These are phyloP conservation scores for Struthio camelus DNA, from an alignment of 2,113 vertebrate genomes.

Conservation along the genomic window DNA sequence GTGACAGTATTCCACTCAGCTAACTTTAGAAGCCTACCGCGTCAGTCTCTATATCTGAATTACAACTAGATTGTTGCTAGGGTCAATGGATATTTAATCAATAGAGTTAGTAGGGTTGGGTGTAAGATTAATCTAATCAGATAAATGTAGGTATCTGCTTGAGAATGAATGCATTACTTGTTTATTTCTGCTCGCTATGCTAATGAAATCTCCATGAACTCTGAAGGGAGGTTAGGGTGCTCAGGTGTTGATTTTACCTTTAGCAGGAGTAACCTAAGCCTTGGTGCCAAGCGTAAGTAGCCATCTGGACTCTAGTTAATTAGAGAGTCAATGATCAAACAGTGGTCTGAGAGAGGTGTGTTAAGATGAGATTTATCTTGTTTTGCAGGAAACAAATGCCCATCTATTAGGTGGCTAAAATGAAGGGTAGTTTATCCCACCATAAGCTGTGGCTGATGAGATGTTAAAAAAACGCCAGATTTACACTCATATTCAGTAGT, in stretches of 20 bases:
- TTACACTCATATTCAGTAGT: not conserved
- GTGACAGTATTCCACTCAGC: not conserved
- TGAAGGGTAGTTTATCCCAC: not conserved
- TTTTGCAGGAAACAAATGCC: not conserved
- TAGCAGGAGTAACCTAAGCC: not conserved
- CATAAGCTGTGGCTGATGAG: not conserved
- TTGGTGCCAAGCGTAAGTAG: not conserved
- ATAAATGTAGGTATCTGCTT: not conserved
- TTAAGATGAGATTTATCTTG: not conserved
- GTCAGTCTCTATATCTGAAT: not conserved
- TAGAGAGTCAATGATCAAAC: not conserved
- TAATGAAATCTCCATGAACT: not conserved
- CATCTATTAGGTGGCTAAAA: not conserved
- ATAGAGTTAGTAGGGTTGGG: not conserved
- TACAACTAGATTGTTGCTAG: not conserved
- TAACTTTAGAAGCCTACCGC: not conserved
- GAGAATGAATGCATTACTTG: not conserved
- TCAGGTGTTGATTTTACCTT: not conserved
- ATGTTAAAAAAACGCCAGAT: not conserved
- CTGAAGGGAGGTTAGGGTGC: not conserved
- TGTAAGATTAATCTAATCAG: not conserved
- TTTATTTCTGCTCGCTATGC: not conserved
- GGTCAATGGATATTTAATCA: not conserved
- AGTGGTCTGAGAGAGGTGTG: not conserved
- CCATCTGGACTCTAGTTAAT: not conserved